Base-by-base conservation (phyloP, 1,140 invertebrate genomes). In the Stegodyphus dumicola region DNA sequence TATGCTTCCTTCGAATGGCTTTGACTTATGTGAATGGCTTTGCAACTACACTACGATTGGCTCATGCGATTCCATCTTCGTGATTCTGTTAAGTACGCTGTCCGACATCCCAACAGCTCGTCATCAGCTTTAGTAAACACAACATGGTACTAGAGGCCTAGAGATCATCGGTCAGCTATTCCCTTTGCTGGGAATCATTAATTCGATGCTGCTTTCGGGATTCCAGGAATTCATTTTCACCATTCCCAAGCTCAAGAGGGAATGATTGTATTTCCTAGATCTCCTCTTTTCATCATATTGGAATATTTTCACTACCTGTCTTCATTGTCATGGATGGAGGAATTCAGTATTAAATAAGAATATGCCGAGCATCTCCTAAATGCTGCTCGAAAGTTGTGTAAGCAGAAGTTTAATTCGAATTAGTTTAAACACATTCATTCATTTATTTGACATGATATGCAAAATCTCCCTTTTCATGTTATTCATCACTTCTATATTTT, bases 91-190 rank as follows among this genome's bases (percentile, higher is more conserved):
- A 77, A 77, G 65, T 77, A 77, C 76, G 48, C 56, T 33, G 73
- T 56, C 17, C 64, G 33, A 66, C 76, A 77, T 77, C 66, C 76
- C 76, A 65, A 15, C 49, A 6, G 56, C 18, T 33, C 67, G 33
- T 77, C 49, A 56, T 67, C 76, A 77, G 76, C 76, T 67, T 77
- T 77, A n/a, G 76, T 51, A 77, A 77, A 77, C 64, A 77, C 60
- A 77, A 51, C 76, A 66, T 13, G 76, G 53, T 60, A 33, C 52
- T 75, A 51, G n/a, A 49, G 18, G 76, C 65, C 49, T 77, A 56
- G 13, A 52, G 15, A 56, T 51, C 76, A 77, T 77, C 66, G 60
- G 51, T 67, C 65, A 77, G 66, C 76, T 51, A 77, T 65, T 67
- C 76, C 64, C 9, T 7, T n/a, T 18, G n/a, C n/a, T 10, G 10